A percentile compares a stretch with the other conserved stretches of the same genome.
Evolutionary conservation across 2,113 vertebrate genomes (phyloP).

Genomic region (Plotosus lineatus): DNA sequence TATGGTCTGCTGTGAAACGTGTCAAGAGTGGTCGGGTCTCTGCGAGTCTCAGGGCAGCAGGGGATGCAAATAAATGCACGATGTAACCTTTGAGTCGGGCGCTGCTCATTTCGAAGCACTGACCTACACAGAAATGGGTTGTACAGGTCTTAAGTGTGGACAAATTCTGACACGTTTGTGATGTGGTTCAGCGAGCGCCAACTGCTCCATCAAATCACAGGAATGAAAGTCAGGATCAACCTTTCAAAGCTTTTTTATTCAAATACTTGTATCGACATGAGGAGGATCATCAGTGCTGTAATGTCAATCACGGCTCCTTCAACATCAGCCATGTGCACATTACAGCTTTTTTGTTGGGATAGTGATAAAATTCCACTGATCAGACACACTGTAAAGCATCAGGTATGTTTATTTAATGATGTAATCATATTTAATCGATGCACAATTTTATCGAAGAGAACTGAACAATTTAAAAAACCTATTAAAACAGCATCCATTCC

Average conservation of each 20-base stretch:
- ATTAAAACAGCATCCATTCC: neutral
- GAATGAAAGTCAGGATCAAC: slow-evolving; percentile 34
- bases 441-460: neutral
- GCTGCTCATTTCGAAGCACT: slow-evolving; percentile 76
- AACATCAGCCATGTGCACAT: neutral
- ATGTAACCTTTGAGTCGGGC: slow-evolving; percentile 75
- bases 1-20: slow-evolving; percentile 51
- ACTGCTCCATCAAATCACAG: slow-evolving; percentile 52
- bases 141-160: slow-evolving; percentile 68
- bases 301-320: neutral
- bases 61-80: slow-evolving; percentile 78
- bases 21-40: slow-evolving; percentile 57
- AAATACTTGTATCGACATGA: neutral
- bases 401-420: neutral
- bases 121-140: slow-evolving; percentile 74
- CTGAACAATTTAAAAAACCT: neutral
- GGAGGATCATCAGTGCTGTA: neutral
- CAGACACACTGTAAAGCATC: neutral
- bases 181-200: slow-evolving; percentile 57
- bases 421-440: neutral
- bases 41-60: slow-evolving; percentile 52
- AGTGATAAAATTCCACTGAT: neutral
- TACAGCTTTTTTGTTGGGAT: too few species aligned
- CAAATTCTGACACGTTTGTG: slow-evolving; percentile 74
- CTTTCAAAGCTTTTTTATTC: neutral